Evolutionary conservation across 1,140 invertebrate genomes (phyloP), one percentile per base, ranked within the genome.

Genomic region (Sycobia sp.): DNA sequence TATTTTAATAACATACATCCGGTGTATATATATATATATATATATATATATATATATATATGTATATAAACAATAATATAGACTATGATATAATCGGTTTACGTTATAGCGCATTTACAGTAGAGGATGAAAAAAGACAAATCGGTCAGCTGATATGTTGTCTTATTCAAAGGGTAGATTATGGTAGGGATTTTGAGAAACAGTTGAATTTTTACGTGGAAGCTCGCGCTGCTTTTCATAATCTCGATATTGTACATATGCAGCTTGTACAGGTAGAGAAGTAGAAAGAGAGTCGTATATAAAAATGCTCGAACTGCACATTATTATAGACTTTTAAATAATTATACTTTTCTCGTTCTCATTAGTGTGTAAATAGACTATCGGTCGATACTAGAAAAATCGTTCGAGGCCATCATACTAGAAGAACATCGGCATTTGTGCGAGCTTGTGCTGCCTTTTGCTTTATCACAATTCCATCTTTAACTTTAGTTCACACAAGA

Each of bases 391-490:
- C 90, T 1, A 81, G 88, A 59, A 84, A 84, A 70, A 86, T 92
- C 41, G 87, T 94, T 3, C 86, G 88, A 61, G 89, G 91, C 3
- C 86, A 90, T 72, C 90, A 93, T 71, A 92, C 91, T 2, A 86
- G 88, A 68, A 91, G 91, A 83, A 93, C 91, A 1, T 86, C 86
- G 3, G 88, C 91, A 60, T 95, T 96, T 84, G 90, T 94, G 25
- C 87, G 92, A 69, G 95, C 95, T n/a, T 98, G 96, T 84, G 89
- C 93, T 51, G 96, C 96, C 0, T 98, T 94, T 81, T 91, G 90
- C 79, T 98, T 91, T 76, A 96, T 99, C 36, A 98, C 96, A 1
- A 94, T 97, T 80, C 96, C 96, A 22, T 97, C 95, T 7, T 87
- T 98, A 69, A 85, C 86, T 63, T 90, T 90, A 64, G 85, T 89